These are phyloP conservation scores for Pseudochirops cupreus DNA, from an alignment of 2,797 vertebrate genomes.

Conservation along the genomic window DNA sequence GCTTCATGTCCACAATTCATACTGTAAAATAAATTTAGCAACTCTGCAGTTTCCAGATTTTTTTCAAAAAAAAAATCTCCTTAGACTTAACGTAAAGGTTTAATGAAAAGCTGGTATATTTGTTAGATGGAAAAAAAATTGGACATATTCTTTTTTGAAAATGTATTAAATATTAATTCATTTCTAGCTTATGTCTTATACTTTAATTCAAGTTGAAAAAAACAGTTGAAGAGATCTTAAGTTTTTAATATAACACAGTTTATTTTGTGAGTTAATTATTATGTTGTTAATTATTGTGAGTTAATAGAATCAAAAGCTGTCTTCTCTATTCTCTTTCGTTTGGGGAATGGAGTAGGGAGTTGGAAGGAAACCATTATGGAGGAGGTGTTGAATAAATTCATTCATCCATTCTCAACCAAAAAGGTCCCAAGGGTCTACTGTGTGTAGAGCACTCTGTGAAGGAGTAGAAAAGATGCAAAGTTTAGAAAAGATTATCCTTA, in stretches of 20 bases:
- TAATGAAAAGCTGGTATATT: neutral
- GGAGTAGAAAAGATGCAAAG: neutral
- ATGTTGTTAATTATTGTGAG: neutral
- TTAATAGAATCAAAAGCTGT: neutral
- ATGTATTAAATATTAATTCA: neutral
- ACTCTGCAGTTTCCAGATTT: constrained; percentile 64
- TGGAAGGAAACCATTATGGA: neutral
- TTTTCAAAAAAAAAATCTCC: constrained; percentile 56
- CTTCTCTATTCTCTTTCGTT: neutral
- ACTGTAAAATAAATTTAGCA: constrained; percentile 69
- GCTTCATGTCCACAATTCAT: constrained; percentile 63
- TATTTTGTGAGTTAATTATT: neutral
- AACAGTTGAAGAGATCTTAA: neutral
- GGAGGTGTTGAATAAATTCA: neutral
- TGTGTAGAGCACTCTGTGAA: neutral
- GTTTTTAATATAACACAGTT: neutral
- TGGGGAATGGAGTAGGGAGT: neutral
- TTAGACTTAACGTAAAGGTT: constrained; percentile 2
- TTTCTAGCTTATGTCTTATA: neutral
- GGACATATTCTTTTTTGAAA: constrained; percentile 36
- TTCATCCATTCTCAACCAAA: neutral
- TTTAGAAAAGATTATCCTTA: neutral
- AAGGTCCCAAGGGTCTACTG: neutral
- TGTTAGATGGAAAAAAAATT: neutral
- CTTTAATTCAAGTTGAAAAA: neutral